Conservation (phyloP, 2,113 vertebrate species). For the Rhegmatorhina hoffmannsi region DNA sequence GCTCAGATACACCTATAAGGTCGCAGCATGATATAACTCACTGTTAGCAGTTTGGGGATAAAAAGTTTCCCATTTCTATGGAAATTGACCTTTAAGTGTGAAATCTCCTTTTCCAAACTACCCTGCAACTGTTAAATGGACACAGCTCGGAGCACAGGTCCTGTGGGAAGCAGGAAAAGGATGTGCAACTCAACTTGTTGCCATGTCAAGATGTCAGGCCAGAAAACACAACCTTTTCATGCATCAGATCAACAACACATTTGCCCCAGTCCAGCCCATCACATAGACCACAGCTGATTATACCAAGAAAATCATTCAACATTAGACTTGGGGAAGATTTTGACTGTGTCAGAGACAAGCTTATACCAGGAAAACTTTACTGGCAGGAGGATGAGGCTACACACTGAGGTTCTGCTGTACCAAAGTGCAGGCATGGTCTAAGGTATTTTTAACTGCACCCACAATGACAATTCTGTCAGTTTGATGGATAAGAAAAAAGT, state of each 20-base stretch:
- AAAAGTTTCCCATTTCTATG: neutral
- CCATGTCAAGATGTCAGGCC: neutral
- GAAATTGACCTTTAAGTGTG: neutral
- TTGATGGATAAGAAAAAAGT: neutral
- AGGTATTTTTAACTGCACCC: neutral
- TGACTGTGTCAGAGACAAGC: neutral
- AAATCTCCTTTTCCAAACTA: neutral
- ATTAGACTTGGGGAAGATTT: neutral
- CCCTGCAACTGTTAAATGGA: neutral
- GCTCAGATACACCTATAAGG: neutral
- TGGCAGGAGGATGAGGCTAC: neutral
- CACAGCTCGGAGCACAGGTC: accelerated
- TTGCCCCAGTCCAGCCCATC: neutral
- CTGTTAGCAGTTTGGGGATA: neutral
- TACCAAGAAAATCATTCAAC: neutral
- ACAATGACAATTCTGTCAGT: neutral
- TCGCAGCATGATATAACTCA: neutral
- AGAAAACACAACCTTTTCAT: neutral
- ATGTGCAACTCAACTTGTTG: neutral
- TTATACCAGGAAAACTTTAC: neutral
- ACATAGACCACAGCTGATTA: neutral
- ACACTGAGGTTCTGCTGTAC: neutral
- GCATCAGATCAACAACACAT: neutral
- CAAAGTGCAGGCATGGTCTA: neutral
- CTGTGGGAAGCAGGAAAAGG: neutral